phyloP scores from a whole-genome alignment of 2,113 vertebrate genomes.

The Garra rufa region DNA sequence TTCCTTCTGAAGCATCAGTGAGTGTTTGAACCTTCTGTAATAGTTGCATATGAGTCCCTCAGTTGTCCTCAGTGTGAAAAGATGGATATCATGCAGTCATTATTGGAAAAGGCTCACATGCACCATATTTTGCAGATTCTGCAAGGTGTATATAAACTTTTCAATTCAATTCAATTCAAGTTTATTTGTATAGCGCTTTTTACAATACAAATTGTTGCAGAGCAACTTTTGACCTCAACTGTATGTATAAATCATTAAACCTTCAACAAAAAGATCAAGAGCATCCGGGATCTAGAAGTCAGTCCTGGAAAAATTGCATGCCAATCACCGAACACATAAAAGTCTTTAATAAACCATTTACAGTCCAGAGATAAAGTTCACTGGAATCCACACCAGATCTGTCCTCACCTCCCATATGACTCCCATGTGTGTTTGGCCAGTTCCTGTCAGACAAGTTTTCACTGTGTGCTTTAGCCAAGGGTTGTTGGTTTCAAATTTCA shows the following conservation, averaged over 20 bases:
- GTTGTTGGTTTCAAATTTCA: not conserved
- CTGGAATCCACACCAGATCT: conserved; percentile 1
- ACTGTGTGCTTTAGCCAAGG: conserved; percentile 18
- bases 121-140: too few species aligned
- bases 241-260: not conserved
- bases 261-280: not conserved
- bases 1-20: too few species aligned
- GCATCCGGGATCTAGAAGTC: not conserved
- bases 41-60: too few species aligned
- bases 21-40: too few species aligned
- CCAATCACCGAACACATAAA: not conserved
- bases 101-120: too few species aligned
- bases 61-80: too few species aligned
- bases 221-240: too few species aligned
- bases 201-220: too few species aligned
- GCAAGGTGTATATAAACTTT: too few species aligned
- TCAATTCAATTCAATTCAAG: too few species aligned
- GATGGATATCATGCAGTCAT: too few species aligned
- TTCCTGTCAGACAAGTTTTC: conserved; percentile 30
- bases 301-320: not conserved
- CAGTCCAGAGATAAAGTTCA: not conserved
- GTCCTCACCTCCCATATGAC: not conserved
- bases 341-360: not conserved
- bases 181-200: too few species aligned
- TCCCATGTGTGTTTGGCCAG: not conserved